Evolutionary conservation across 2,113 vertebrate species (phyloP).

Genomic region (Calidris pugnax): DNA sequence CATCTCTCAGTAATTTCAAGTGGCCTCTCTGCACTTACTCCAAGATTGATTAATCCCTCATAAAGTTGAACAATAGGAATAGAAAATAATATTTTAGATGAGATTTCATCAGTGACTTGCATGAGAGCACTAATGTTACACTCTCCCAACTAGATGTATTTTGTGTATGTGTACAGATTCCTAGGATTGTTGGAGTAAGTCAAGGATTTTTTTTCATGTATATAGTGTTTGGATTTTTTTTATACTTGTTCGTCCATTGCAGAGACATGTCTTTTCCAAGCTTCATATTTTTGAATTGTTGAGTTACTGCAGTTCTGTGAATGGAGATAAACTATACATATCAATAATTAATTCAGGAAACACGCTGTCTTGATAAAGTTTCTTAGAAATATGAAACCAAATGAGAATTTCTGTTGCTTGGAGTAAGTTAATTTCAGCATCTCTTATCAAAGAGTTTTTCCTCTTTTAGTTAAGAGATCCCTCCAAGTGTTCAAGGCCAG

Average conservation of each 20-base stretch:
- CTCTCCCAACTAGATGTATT: not conserved
- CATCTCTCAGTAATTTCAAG: not conserved
- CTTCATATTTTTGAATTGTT: not conserved
- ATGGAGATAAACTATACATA: not conserved
- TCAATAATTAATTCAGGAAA: not conserved
- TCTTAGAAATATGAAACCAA: not conserved
- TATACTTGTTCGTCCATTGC: not conserved
- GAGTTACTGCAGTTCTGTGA: not conserved
- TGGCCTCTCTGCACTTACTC: not conserved
- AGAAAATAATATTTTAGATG: not conserved
- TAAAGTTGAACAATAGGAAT: not conserved
- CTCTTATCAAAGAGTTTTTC: not conserved
- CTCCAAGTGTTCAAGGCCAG: not conserved
- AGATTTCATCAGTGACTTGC: not conserved
- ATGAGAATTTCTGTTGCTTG: not conserved
- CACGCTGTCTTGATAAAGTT: not conserved
- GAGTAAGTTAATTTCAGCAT: not conserved
- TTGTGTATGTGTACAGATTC: not conserved
- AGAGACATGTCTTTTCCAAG: not conserved
- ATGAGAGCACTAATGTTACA: not conserved
- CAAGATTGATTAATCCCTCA: not conserved
- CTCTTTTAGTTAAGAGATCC: not conserved
- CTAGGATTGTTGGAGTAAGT: not conserved
- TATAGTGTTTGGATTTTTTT: not conserved
- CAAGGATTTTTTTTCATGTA: not conserved